Evolutionary conservation across 2,113 vertebrate species (phyloP).

Genomic region (Microtus oregoni): DNA sequence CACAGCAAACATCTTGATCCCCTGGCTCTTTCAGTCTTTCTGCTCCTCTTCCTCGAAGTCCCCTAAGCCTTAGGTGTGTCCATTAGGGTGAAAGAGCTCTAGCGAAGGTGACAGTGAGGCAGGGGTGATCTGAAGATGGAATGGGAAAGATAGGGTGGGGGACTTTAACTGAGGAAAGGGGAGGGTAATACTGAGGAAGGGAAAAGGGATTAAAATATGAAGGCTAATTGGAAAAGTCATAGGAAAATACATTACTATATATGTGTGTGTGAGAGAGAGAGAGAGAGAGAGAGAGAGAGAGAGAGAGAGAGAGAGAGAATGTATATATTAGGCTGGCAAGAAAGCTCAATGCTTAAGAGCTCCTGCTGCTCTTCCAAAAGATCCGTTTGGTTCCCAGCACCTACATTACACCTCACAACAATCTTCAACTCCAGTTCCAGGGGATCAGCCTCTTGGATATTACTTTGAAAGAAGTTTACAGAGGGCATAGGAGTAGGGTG

Average conservation of each 20-base stretch:
- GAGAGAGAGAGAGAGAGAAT: too few relatives aligned
- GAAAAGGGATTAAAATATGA: neutral
- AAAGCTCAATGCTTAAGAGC: neutral
- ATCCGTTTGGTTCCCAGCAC: neutral
- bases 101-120: neutral
- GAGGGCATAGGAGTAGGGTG: neutral
- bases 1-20: neutral
- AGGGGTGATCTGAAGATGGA: neutral
- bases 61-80: neutral
- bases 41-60: neutral
- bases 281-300: too few relatives aligned
- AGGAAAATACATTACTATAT: neutral
- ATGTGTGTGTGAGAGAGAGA: too few relatives aligned
- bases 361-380: neutral
- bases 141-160: too few relatives aligned
- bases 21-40: neutral
- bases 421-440: neutral
- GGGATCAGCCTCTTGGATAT: neutral
- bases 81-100: neutral
- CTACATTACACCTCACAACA: neutral
- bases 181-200: neutral
- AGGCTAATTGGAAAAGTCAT: neutral
- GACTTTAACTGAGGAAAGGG: neutral
- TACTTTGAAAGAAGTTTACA: slow-evolving; percentile 18
- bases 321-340: too few relatives aligned